Conservation (phyloP, 2,113 vertebrate genomes). For the Crotophaga sulcirostris region DNA sequence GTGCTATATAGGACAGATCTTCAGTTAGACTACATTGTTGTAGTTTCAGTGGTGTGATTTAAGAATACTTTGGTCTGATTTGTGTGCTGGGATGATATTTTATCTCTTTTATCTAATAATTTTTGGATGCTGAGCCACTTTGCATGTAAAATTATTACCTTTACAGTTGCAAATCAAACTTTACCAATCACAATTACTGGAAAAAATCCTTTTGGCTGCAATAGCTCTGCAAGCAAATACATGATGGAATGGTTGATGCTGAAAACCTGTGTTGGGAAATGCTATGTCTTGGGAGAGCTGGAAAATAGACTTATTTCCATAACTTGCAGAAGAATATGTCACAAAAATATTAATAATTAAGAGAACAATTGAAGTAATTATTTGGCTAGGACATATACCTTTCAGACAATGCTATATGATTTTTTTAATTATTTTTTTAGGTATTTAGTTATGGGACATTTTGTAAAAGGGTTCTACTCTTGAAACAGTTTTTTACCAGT, state of each 20-base stretch:
- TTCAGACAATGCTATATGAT: neutral
- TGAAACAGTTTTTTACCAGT: neutral
- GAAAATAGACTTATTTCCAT: neutral
- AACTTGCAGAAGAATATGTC: neutral
- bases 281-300: neutral
- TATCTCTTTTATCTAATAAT: neutral
- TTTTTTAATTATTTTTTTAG: neutral
- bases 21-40: neutral
- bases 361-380: neutral
- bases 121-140: neutral
- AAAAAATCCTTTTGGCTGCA: neutral
- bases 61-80: neutral
- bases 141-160: neutral
- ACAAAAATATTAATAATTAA: neutral
- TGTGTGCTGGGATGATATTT: neutral
- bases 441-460: neutral
- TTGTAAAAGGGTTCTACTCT: neutral
- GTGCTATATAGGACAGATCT: neutral
- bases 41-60: neutral
- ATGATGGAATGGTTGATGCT: neutral
- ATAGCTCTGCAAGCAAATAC: neutral
- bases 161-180: neutral
- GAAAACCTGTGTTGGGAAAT: neutral
- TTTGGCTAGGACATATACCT: neutral
- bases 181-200: neutral